These are phyloP conservation scores for Rhinopithecus roxellana DNA, from an alignment of 2,113 vertebrate species.

Conservation along the genomic window DNA sequence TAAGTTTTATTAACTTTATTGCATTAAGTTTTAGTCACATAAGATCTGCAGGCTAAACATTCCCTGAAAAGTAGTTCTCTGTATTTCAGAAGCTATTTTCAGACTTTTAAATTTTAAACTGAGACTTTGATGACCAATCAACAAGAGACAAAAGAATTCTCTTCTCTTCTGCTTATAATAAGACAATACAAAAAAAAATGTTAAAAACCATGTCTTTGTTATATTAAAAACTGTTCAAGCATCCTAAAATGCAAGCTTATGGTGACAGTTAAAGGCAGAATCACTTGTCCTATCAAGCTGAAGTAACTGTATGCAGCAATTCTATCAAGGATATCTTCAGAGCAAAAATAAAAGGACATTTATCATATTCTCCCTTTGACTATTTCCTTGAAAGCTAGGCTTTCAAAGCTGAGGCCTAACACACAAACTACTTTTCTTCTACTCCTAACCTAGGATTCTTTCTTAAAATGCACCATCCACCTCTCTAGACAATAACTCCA, in stretches of 20 bases:
- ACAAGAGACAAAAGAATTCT: slow-evolving; percentile 7
- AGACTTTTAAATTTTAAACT: slow-evolving; percentile 41
- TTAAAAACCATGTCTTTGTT: background rate
- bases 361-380: background rate
- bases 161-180: background rate
- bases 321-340: background rate
- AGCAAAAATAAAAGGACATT: slow-evolving; percentile 26
- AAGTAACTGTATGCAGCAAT: background rate
- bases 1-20: background rate
- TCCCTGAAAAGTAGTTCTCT: background rate
- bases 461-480: background rate
- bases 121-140: background rate
- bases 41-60: slow-evolving; percentile 22
- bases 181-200: background rate
- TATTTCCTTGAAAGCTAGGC: background rate
- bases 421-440: background rate
- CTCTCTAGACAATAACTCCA: background rate
- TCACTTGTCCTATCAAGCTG: background rate
- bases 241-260: background rate
- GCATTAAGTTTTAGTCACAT: background rate
- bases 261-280: background rate
- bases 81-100: slow-evolving; percentile 35
- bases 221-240: background rate
- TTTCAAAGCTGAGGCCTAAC: background rate
- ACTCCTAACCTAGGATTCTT: background rate